Base-by-base conservation (phyloP, 2,888 invertebrate genomes). In the Papilio elwesi region DNA sequence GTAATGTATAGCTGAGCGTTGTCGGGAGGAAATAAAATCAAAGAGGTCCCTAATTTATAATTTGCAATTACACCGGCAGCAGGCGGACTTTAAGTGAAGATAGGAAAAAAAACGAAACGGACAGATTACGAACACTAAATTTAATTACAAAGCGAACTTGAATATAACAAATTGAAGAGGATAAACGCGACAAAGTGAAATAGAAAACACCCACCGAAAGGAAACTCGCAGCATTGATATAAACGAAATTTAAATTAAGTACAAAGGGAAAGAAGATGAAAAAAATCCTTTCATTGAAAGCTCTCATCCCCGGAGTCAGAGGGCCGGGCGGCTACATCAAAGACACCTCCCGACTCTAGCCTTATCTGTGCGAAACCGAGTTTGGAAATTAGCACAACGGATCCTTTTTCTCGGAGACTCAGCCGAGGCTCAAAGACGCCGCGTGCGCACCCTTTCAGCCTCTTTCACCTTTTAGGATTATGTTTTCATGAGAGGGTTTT, bases 191-290 rank as follows among this genome's bases (percentile, higher is more conserved):
- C 93, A 92, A 93, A 92, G 93, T 92, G 91, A 93, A 92, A 91
- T 90, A 92, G 92, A 92, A 93, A 92, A 92, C 91, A 90, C 89
- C 88, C 86, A 26, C 88, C 90, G 91, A 90, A 91, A 92, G 92
- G 92, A 93, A 93, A 93, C 91, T 90, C 92, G 87, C 83, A 92
- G 92, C 93, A 93, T 92, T 93, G 93, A 93, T 93, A 93, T 93
- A 93, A 93, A 93, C 93, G 93, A 93, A 93, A 93, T 93, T 93
- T 93, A 93, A 93, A 93, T 93, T 93, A 93, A 93, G 92, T 93
- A 93, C 93, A 93, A 93, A 93, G 92, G 90, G 90, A 93, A 91
- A 90, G 91, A 90, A 92, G 92, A 92, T 91, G 90, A 91, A 93
- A 82, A 92, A 93, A 93, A 93, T 93, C 93, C 93, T 93, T 93